A percentile compares a stretch with the other conserved stretches of the same genome.
These are phyloP conservation scores for Diplogasteroides magnus DNA, from an alignment of 1,140 invertebrate genomes.

Conservation along the genomic window DNA sequence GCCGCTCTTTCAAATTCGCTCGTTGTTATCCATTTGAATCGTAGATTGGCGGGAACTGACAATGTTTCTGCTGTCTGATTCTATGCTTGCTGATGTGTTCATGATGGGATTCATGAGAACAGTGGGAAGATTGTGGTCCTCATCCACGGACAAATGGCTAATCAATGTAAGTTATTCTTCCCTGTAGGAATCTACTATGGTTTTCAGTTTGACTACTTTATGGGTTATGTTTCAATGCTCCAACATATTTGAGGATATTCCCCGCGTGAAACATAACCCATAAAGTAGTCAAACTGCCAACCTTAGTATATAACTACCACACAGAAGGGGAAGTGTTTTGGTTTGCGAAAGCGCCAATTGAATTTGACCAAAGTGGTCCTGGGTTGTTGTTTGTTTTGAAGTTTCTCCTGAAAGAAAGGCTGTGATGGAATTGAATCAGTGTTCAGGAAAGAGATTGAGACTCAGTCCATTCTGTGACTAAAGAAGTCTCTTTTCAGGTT, in stretches of 20 bases:
- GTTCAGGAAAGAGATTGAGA: neutral
- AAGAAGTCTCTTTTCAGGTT: conserved; percentile 56
- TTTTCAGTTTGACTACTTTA: neutral
- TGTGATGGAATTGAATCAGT: too few relatives aligned
- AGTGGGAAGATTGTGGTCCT: conserved; percentile 12
- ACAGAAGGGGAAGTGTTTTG: too few relatives aligned
- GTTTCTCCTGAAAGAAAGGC: too few relatives aligned
- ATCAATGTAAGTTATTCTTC: conserved; percentile 25
- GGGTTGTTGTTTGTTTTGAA: too few relatives aligned
- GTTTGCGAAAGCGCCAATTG: too few relatives aligned
- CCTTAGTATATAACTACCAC: too few relatives aligned
- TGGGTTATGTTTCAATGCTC: too few relatives aligned
- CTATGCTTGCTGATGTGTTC: conserved; percentile 16
- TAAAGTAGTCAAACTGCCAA: too few relatives aligned
- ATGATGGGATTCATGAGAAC: conserved; percentile 21
- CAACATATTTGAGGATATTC: too few relatives aligned
- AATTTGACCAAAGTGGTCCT: too few relatives aligned
- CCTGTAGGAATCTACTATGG: too few relatives aligned
- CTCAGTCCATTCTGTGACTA: neutral
- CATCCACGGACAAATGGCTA: conserved; percentile 20
- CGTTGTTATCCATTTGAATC: neutral
- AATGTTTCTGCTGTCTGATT: conserved; percentile 22
- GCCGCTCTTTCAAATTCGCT: neutral
- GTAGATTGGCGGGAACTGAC: neutral
- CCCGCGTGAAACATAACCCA: too few relatives aligned